Base-by-base conservation (phyloP, 2,113 vertebrate species). In the Coregonus clupeaformis region DNA sequence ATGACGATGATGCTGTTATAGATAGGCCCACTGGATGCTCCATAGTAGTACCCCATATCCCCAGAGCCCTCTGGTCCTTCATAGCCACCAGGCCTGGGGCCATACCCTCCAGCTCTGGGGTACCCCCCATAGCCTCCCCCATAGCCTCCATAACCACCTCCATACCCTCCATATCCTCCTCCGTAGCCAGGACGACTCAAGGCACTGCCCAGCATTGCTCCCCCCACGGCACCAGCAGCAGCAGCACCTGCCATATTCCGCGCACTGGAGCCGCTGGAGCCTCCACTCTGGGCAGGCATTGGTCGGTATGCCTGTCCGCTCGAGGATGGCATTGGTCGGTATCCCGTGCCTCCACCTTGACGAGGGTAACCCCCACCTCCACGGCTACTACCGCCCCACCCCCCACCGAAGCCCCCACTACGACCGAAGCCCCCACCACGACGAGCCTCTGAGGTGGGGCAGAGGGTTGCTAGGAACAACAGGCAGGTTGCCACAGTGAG, bases 241-340 rank as follows among this genome's bases (percentile, higher is more conserved):
- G 92, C 92, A 0, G 92, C 91, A 11, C 93, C 93, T 0, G 92
- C 93, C 55, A 93, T 2, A 72, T 92, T 94, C 9, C 72, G 92
- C 66, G 68, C 86, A 62, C 81, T 89, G 68, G 92, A 82, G 1
- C 90, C 89, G 0, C 80, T n/a, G n/a, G n/a, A n/a, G n/a, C n/a
- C n/a, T n/a, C n/a, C 75, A 80, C 80, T 88, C 74, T 91, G 89
- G 24, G 77, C 71, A 0, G 89, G 82, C 27, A 67, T 16, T 0
- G 87, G 87, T 13, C 87, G 86, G 55, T 86, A 89, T 16, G 63
- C 57, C 4, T 79, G 74, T 0, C 81, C 68, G 1, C 87, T 86
- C 36, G 82, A 76, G 18, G 62, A 27, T 13, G 63, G 13, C 13
- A 64, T 20, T 64, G 62, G 22, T 11, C 62, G n/a, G 22, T 64